A percentile compares a stretch with the other conserved stretches of the same genome.
Conservation (phyloP, 37 sponge, comb jelly and placozoan species). For the Aplysina aerophoba region DNA sequence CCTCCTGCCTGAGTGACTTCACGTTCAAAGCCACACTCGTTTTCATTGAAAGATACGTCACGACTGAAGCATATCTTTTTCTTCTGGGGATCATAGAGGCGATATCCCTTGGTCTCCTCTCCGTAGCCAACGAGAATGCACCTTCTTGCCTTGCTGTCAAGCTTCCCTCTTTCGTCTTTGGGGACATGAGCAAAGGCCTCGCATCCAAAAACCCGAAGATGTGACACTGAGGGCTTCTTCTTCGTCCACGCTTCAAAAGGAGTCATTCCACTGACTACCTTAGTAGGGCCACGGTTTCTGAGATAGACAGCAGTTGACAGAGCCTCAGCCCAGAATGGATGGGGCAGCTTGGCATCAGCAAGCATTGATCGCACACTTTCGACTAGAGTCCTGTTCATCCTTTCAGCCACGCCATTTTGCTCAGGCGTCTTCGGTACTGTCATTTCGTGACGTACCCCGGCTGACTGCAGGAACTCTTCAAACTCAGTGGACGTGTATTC, state of each 20-base stretch:
- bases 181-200: constrained; percentile 43
- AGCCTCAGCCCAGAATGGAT: constrained; percentile 75
- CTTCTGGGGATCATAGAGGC: constrained; percentile 43
- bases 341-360: constrained; percentile 61
- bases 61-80: constrained; percentile 51
- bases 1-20: not conserved
- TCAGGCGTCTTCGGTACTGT: constrained; percentile 74
- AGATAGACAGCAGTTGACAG: constrained; percentile 66
- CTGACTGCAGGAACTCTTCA: constrained; percentile 42
- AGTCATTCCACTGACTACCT: constrained; percentile 39
- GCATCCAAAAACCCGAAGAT: constrained; percentile 45
- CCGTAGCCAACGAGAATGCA: constrained; percentile 43
- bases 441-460: constrained; percentile 62
- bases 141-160: constrained; percentile 34
- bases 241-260: constrained; percentile 49
- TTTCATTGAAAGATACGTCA: constrained; percentile 59
- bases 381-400: constrained; percentile 63
- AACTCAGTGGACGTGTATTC: constrained; percentile 61
- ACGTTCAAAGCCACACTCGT: constrained; percentile 13
- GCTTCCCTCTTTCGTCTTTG: constrained; percentile 40
- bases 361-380: constrained; percentile 74
- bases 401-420: constrained; percentile 77
- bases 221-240: constrained; percentile 27
- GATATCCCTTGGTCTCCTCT: constrained; percentile 37
- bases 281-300: constrained; percentile 60